Evolutionary conservation across 2,113 vertebrate species (phyloP).

Genomic region (Tapirus terrestris): DNA sequence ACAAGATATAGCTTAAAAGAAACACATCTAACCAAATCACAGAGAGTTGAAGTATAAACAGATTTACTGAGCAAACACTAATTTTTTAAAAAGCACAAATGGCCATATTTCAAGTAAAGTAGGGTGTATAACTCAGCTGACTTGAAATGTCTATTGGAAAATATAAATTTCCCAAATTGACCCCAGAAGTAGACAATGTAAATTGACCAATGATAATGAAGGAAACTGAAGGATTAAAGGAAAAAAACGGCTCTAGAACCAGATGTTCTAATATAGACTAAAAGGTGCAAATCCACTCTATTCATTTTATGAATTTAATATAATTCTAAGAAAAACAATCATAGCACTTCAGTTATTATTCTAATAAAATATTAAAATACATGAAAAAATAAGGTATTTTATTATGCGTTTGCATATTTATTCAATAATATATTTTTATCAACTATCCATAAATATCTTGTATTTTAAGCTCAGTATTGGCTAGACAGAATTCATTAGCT

Average conservation of each 20-base stretch:
- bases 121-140: neutral
- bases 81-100: constrained; percentile 3
- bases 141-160: neutral
- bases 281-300: neutral
- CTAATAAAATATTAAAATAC: neutral
- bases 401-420: neutral
- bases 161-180: neutral
- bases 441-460: neutral
- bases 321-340: neutral
- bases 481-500: neutral
- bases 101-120: neutral
- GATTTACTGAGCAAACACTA: neutral
- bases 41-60: neutral
- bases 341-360: neutral
- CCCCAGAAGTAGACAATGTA: neutral
- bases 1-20: neutral
- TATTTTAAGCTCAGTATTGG: constrained; percentile 14
- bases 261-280: neutral
- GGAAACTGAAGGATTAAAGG: neutral
- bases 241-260: neutral
- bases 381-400: neutral
- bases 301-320: neutral
- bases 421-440: neutral
- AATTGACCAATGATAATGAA: neutral
- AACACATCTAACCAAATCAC: neutral